Evolutionary conservation across 2,888 invertebrate species (phyloP).

Genomic region (Mystacides longicornis): DNA sequence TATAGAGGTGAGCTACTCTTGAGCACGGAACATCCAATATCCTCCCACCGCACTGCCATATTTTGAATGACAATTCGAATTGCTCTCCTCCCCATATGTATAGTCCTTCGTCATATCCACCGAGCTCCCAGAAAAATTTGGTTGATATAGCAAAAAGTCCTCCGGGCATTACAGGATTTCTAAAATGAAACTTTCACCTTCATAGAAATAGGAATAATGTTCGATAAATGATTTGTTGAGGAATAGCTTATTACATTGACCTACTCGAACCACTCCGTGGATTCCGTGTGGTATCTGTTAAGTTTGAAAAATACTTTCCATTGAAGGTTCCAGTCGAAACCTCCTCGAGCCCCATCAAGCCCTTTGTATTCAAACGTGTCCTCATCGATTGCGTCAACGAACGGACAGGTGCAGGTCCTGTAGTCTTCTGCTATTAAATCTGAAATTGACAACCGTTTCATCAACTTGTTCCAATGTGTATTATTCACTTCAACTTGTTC

Average conservation of each 20-base stretch:
- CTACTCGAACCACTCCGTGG: too few relatives aligned
- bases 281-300: slow-evolving; percentile 47
- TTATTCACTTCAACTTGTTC: too few relatives aligned
- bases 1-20: slow-evolving; percentile 83
- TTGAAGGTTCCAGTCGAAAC: slow-evolving; percentile 96
- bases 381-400: slow-evolving; percentile 84
- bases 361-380: slow-evolving; percentile 88
- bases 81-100: slow-evolving; percentile 99
- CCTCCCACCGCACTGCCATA: slow-evolving; percentile 92
- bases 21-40: slow-evolving; percentile 91
- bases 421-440: slow-evolving; percentile 84
- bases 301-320: slow-evolving; percentile 85
- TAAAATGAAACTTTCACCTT: too few relatives aligned
- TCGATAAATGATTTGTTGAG: too few relatives aligned
- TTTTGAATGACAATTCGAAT: slow-evolving; percentile 93
- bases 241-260: too few relatives aligned
- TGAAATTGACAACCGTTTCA: too few relatives aligned
- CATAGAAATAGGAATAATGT: too few relatives aligned
- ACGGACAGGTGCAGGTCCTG: slow-evolving; percentile 86
- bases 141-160: slow-evolving; percentile 89
- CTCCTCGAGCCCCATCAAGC: slow-evolving; percentile 88
- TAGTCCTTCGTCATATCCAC: slow-evolving; percentile 85
- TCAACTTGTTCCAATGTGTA: too few relatives aligned
- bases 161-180: slow-evolving; percentile 95
- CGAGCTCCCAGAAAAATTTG: slow-evolving; percentile 92